Conservation (phyloP, 2,113 vertebrate species). For the Strix uralensis region DNA sequence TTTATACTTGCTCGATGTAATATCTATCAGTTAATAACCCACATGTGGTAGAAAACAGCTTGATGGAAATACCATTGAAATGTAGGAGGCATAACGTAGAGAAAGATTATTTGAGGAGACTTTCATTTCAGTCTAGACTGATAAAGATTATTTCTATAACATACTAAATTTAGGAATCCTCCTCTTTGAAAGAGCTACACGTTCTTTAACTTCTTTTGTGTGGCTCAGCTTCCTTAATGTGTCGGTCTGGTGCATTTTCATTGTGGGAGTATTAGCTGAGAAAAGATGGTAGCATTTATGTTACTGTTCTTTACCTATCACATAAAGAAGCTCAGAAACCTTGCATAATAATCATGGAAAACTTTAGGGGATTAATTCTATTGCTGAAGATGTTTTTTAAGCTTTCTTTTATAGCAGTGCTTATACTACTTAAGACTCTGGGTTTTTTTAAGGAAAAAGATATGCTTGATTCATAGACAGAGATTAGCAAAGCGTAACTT, state of each 20-base stretch:
- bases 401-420: not conserved
- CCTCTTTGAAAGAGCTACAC: not conserved
- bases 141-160: not conserved
- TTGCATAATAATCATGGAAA: not conserved
- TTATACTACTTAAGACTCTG: not conserved
- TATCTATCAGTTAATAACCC: not conserved
- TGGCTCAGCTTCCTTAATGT: not conserved
- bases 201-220: not conserved
- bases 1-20: not conserved
- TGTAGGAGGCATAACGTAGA: not conserved
- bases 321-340: not conserved
- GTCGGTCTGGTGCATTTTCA: not conserved
- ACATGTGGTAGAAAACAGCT: not conserved
- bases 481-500: not conserved
- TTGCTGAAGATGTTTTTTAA: not conserved
- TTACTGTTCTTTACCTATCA: not conserved
- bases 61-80: not conserved
- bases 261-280: not conserved
- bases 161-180: not conserved
- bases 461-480: not conserved
- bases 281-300: not conserved
- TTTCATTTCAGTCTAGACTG: not conserved
- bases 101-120: not conserved
- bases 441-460: too few species aligned
- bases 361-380: not conserved